phyloP scores from a whole-genome alignment of 2,888 invertebrate genomes.

The Entomobrya proxima region DNA sequence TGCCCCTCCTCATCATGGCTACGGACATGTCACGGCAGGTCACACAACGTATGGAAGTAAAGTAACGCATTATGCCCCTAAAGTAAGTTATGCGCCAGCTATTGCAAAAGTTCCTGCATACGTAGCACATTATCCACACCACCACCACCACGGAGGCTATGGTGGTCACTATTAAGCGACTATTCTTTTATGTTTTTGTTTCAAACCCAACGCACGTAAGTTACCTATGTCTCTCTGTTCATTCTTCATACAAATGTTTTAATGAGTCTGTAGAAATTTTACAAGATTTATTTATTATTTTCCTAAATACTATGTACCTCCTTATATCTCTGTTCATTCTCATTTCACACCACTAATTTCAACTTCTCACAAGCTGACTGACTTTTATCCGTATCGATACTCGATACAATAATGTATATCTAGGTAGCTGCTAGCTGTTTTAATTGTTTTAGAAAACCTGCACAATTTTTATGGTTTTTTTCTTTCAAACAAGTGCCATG shows the following conservation, averaged over 20 bases:
- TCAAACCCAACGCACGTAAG: neutral
- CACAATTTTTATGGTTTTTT: neutral
- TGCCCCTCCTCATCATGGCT: constrained; percentile 23
- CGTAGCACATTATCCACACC: constrained; percentile 16
- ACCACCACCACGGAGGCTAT: constrained; percentile 22
- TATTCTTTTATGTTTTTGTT: neutral
- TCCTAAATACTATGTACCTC: too few relatives aligned
- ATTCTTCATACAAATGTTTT: neutral
- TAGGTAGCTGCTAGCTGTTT: neutral
- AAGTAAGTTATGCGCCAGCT: constrained; percentile 51
- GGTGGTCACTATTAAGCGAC: constrained; percentile 15
- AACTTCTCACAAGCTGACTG: too few relatives aligned
- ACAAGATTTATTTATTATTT: neutral
- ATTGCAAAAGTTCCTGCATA: constrained; percentile 46
- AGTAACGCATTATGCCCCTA: constrained; percentile 59
- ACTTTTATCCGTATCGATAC: neutral
- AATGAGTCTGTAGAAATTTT: too few relatives aligned
- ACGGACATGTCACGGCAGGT: constrained; percentile 43
- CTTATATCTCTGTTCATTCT: neutral
- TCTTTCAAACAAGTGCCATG: constrained; percentile 45
- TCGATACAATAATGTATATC: neutral
- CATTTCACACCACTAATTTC: neutral
- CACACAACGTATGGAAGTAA: constrained; percentile 56
- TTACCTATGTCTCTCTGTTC: neutral
- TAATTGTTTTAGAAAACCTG: neutral